phyloP scores from a whole-genome alignment of 2,888 invertebrate genomes.

The Pheosia tremula region DNA sequence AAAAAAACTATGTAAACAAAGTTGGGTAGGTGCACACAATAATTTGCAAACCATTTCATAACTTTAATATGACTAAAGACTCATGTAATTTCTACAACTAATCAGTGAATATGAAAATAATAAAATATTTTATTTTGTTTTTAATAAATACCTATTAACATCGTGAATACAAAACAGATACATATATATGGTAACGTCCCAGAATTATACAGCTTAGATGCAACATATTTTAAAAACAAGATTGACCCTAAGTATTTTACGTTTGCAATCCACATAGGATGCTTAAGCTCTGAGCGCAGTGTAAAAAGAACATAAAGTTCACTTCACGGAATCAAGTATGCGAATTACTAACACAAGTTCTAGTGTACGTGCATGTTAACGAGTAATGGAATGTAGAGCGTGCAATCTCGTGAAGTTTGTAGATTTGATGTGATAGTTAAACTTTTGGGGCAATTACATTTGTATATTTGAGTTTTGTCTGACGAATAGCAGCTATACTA shows the following conservation, averaged over 20 bases:
- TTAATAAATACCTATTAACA: no score
- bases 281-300: slow-evolving; percentile 32
- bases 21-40: no score
- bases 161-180: no score
- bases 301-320: slow-evolving; percentile 61
- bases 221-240: slow-evolving; percentile 13
- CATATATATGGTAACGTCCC: no score
- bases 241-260: slow-evolving; percentile 20
- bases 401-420: slow-evolving; percentile 4
- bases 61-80: no score
- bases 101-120: no score
- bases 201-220: slow-evolving; percentile 12
- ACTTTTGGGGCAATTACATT: not conserved
- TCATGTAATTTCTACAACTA: no score
- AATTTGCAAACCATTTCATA: no score
- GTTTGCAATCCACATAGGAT: slow-evolving; percentile 32
- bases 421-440: not conserved
- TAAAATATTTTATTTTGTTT: no score
- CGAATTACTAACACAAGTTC: slow-evolving; percentile 35
- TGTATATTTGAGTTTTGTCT: no score
- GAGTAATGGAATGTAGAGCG: slow-evolving; percentile 11
- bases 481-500: no score
- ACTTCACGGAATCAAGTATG: slow-evolving; percentile 52
- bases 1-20: no score
- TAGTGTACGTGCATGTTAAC: slow-evolving; percentile 20